phyloP scores from a whole-genome alignment of 2,888 invertebrate species.

The Macrophya alboannulata region DNA sequence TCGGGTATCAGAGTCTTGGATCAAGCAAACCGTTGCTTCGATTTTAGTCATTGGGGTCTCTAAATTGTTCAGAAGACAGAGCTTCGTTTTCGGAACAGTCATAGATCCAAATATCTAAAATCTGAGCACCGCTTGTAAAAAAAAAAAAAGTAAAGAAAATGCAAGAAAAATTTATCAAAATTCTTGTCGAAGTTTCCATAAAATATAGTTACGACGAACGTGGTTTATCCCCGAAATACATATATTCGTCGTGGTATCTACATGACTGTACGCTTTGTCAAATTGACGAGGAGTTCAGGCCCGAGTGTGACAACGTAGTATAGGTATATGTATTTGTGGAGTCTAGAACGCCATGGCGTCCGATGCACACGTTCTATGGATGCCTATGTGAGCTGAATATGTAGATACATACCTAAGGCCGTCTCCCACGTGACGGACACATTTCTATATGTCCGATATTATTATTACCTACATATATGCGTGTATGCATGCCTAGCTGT shows the following conservation, averaged over 20 bases:
- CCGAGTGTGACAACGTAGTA: background rate
- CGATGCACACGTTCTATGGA: constrained; percentile 15
- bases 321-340: background rate
- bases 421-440: constrained; percentile 6
- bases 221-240: background rate
- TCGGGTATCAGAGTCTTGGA: background rate
- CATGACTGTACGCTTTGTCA: constrained; percentile 19
- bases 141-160: background rate
- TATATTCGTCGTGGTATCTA: background rate
- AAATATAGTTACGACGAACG: background rate
- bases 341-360: constrained; percentile 15
- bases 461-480: background rate
- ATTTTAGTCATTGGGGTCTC: no score
- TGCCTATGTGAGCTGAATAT: background rate
- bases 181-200: background rate
- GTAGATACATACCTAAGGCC: background rate
- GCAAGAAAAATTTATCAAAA: background rate
- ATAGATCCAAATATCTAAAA: background rate
- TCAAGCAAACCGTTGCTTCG: background rate
- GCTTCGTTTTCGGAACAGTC: background rate
- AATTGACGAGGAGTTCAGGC: background rate
- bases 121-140: background rate
- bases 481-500: background rate
- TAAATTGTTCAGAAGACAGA: no score
- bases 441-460: background rate